Conservation (phyloP, 2,888 invertebrate genomes). For the Mycalesis mineus region DNA sequence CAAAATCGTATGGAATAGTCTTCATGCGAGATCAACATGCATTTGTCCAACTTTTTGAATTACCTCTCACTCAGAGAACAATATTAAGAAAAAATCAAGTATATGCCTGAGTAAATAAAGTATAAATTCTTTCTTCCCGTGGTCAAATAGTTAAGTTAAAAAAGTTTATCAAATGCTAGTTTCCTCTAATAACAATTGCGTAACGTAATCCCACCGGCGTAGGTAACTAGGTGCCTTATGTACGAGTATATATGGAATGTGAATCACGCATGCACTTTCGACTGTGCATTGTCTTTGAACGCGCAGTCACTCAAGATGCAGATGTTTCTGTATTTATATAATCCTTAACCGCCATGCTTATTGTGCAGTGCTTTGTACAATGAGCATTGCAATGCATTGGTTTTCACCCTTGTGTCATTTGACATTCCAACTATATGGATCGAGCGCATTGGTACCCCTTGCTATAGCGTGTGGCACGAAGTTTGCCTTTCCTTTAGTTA, state of each 20-base stretch:
- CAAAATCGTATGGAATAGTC: too few species aligned
- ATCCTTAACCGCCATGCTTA: constrained; percentile 2
- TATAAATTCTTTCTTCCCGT: too few species aligned
- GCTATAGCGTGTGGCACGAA: background rate
- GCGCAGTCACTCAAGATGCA: constrained; percentile 14
- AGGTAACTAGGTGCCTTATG: background rate
- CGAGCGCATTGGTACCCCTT: background rate
- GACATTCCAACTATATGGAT: background rate
- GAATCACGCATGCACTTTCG: constrained; percentile 25
- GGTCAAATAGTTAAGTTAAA: too few species aligned
- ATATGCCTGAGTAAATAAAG: too few species aligned
- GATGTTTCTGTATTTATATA: constrained; percentile 12
- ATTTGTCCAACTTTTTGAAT: too few species aligned
- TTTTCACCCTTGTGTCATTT: constrained; percentile 3
- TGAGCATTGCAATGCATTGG: background rate
- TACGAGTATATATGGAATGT: constrained; percentile 16
- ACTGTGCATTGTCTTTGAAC: constrained; percentile 17
- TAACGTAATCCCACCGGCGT: too few species aligned
- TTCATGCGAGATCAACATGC: too few species aligned
- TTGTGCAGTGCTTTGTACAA: background rate
- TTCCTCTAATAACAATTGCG: too few species aligned
- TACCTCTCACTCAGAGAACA: too few species aligned
- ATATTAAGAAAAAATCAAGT: too few species aligned
- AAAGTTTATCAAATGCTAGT: too few species aligned
- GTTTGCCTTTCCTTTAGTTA: too few species aligned